These are phyloP conservation scores for Cynodonichthys magdalenae DNA, from an alignment of 2,797 vertebrate species.

Conservation along the genomic window DNA sequence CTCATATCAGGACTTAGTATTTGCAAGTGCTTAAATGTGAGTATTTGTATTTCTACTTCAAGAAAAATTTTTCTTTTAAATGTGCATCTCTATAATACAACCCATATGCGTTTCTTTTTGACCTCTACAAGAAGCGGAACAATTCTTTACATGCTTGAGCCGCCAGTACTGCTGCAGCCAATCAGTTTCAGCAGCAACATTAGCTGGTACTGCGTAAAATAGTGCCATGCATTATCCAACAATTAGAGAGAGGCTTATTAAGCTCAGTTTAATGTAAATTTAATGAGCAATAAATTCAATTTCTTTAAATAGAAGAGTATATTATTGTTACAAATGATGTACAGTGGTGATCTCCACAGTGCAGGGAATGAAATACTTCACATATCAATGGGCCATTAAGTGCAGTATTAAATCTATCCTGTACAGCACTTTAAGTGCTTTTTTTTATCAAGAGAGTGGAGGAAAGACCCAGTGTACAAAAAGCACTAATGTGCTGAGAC, in stretches of 20 bases:
- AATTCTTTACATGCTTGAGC: constrained; percentile 43
- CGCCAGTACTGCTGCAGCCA: constrained; percentile 53
- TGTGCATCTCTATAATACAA: not conserved
- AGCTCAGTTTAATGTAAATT: constrained; percentile 81
- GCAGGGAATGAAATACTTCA: constrained; percentile 68
- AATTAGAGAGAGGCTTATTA: constrained; percentile 83
- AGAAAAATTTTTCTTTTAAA: too few species aligned
- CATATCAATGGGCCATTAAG: constrained; percentile 73
- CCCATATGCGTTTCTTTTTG: constrained; percentile 33
- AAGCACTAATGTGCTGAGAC: constrained; percentile 4
- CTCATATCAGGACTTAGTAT: too few species aligned
- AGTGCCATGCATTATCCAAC: constrained; percentile 81
- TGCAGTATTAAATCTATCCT: constrained; percentile 64
- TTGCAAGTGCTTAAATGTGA: too few species aligned
- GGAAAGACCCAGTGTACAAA: constrained; percentile 21
- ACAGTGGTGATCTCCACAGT: constrained; percentile 63
- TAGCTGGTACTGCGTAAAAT: constrained; percentile 76
- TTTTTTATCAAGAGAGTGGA: constrained; percentile 41
- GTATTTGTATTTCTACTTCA: too few species aligned
- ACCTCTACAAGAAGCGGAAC: constrained; percentile 10
- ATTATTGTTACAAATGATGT: constrained; percentile 82
- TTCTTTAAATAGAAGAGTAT: constrained; percentile 82
- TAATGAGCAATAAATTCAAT: constrained; percentile 84
- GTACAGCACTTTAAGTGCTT: constrained; percentile 45
- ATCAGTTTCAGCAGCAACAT: constrained; percentile 64